Conservation (phyloP, 2,113 vertebrate genomes). For the Sceloporus tristichus region DNA sequence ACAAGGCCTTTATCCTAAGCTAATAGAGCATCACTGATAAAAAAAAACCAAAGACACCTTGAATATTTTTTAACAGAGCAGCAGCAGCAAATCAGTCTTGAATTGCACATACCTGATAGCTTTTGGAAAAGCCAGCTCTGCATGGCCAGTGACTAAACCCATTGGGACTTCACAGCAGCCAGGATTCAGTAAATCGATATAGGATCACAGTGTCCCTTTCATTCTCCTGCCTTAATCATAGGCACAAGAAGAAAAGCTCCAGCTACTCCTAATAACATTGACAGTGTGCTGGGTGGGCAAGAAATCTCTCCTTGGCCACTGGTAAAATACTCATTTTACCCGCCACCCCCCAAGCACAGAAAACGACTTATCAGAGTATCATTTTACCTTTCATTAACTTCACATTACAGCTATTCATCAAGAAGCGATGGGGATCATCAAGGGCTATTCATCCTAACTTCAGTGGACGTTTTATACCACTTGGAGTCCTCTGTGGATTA, state of each 20-base stretch:
- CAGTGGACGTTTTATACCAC: neutral
- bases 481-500: neutral
- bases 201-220: accelerated
- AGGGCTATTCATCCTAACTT: neutral
- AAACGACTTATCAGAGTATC: neutral
- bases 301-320: neutral
- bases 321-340: neutral
- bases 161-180: neutral
- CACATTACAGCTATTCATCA: slow-evolving; percentile 8
- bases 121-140: slow-evolving; percentile 1
- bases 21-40: slow-evolving; percentile 40
- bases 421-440: neutral
- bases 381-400: slow-evolving; percentile 19
- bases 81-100: slow-evolving; percentile 42
- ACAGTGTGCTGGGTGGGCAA: neutral
- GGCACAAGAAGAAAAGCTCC: neutral
- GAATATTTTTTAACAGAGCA: slow-evolving; percentile 43
- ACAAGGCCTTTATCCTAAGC: slow-evolving; percentile 6
- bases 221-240: neutral
- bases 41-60: slow-evolving; percentile 51
- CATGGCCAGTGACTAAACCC: slow-evolving; percentile 16
- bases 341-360: neutral
- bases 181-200: accelerated
- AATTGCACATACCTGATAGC: neutral
- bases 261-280: slow-evolving; percentile 2